Conservation (phyloP, 1,140 invertebrate genomes). For the Eumaeus atala region DNA sequence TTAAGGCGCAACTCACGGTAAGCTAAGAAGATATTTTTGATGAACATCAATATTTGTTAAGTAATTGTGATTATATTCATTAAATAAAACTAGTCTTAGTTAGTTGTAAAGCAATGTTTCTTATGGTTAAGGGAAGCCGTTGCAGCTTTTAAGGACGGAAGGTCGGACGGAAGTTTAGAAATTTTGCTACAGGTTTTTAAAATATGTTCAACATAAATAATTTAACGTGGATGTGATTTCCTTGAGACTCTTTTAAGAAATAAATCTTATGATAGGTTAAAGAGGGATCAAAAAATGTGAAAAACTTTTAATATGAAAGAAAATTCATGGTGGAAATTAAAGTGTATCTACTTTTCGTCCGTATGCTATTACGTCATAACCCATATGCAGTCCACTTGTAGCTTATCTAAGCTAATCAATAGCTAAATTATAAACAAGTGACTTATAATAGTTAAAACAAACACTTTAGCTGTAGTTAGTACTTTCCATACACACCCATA, state of each 20-base stretch:
- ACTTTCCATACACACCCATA: slow-evolving; percentile 15
- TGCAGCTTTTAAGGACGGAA: no score
- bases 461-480: slow-evolving; percentile 13
- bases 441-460: slow-evolving; percentile 7
- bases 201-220: slow-evolving; percentile 1
- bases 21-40: slow-evolving; percentile 46
- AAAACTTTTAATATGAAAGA: slow-evolving; percentile 31
- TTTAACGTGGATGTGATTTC: slow-evolving; percentile 11
- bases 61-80: slow-evolving; percentile 45
- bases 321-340: slow-evolving; percentile 12
- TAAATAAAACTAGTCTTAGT: slow-evolving; percentile 15
- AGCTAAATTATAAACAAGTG: slow-evolving; percentile 1
- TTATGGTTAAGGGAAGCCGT: no score
- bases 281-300: slow-evolving; percentile 54
- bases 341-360: slow-evolving; percentile 17
- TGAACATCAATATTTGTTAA: slow-evolving; percentile 42
- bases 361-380: slow-evolving; percentile 51
- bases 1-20: slow-evolving; percentile 34
- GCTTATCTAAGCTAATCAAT: slow-evolving; percentile 10
- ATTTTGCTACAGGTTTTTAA: slow-evolving; percentile 9
- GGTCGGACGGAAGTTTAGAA: not conserved
- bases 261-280: slow-evolving; percentile 49
- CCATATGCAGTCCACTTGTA: slow-evolving; percentile 47
- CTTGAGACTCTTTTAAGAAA: slow-evolving; percentile 20
- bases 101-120: not conserved